Percentiles rank a stretch among this genome's conserved stretches.
phyloP scores from a whole-genome alignment of 64 coral and sea anemone species.

The Stylophora pistillata region DNA sequence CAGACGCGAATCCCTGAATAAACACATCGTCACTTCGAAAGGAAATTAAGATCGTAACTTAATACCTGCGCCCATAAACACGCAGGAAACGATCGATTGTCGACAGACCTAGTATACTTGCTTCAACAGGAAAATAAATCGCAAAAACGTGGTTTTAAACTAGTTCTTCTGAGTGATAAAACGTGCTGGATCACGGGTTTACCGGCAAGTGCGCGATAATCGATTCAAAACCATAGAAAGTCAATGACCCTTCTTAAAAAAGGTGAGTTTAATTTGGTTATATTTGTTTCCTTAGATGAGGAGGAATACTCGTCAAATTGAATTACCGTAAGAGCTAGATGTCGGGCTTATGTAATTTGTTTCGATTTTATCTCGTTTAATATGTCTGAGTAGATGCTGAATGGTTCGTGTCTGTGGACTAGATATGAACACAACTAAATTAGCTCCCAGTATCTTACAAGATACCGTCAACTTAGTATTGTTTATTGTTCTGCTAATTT shows the following conservation, averaged over 20 bases:
- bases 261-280: not conserved
- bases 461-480: no score
- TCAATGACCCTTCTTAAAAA: not conserved
- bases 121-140: not conserved
- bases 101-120: not conserved
- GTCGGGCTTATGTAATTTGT: not conserved
- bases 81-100: not conserved
- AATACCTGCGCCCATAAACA: not conserved
- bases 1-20: not conserved
- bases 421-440: no score
- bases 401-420: no score
- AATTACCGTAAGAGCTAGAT: not conserved
- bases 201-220: not conserved
- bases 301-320: not conserved
- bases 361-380: not conserved
- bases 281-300: not conserved
- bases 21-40: not conserved
- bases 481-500: no score
- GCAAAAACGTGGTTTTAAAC: not conserved
- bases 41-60: not conserved
- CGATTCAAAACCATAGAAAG: not conserved
- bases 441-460: no score
- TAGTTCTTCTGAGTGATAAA: not conserved
- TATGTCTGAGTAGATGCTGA: not conserved
- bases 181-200: not conserved